Evolutionary conservation across 2,113 vertebrate species (phyloP), one percentile per base, ranked within the genome.

Genomic region (Odobenus rosmarus): DNA sequence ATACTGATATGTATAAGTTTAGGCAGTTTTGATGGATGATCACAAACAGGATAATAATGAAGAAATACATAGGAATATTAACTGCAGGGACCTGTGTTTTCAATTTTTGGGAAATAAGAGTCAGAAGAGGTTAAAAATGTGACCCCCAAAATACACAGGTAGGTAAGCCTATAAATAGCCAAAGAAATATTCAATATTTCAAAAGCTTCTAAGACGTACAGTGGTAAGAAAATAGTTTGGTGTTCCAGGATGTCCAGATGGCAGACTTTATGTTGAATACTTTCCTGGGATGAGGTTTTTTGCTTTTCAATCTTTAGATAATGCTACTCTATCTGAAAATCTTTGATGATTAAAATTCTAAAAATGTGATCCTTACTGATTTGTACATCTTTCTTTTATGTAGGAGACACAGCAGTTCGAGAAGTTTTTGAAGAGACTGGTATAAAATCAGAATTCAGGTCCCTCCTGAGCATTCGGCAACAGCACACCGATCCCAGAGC

Each of bases 371-470:
- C 4, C 21, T 89, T 55, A 23, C 1, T 31, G 62, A n/a, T 80
- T 16, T 82, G n/a, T 59, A 1, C 5, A 21, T 51, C 93, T 93
- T 64, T 92, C 62, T 98, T 79, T 85, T 80, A 81, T 16, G 39
- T 57, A 99, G 99, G 99, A 80, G 98, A 98, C 96, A 99, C 99
- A 18, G 99, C 99, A n/a, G 98, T 99, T 53, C 99, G 99, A 4
- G 99, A 99, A 96, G 99, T 99, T 62, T 99, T 99, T 1, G 99
- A 99, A 98, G 99, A 99, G 97, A 99, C 99, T 7, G 99, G 99
- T 46, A 98, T 99, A 33, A 99, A 97, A 96, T 99, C 99, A 0
- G 98, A 99, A 97, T 99, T 99, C 99, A 98, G 97, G 95, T 99
- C 99, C 92, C 99, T 99, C 97, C 98, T 99, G 94, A 99, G 99